A percentile compares a stretch with the other conserved stretches of the same genome.
Conservation (phyloP, 92 coral and sea anemone species). For the Muricea muricata region DNA sequence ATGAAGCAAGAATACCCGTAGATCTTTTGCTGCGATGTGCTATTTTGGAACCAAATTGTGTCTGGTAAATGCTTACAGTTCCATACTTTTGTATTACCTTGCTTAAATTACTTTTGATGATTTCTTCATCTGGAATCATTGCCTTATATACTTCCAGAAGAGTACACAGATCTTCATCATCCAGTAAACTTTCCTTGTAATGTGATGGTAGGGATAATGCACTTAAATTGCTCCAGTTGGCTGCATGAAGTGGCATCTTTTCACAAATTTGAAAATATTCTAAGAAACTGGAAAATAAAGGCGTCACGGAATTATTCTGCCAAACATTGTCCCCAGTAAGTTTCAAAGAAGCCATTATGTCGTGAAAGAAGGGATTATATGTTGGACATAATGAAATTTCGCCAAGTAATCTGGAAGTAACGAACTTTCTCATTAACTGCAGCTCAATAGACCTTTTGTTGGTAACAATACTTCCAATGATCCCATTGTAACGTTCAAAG, state of each 20-base stretch:
- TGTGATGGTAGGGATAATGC: not conserved
- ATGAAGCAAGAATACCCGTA: constrained; percentile 18
- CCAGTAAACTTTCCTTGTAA: not conserved
- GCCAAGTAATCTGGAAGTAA: constrained; percentile 5
- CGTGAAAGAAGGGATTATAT: not conserved
- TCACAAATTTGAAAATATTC: constrained; percentile 16
- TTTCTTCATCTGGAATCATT: not conserved
- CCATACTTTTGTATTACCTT: not conserved
- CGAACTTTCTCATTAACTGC: constrained; percentile 56
- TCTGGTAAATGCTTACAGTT: not conserved
- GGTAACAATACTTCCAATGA: constrained; percentile 53
- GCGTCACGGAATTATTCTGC: not conserved
- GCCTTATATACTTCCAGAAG: constrained; percentile 10
- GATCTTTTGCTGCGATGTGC: constrained; percentile 19
- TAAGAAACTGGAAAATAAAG: not conserved
- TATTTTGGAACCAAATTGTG: constrained; percentile 11
- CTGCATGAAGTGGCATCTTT: constrained; percentile 4
- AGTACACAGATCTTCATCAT: not conserved
- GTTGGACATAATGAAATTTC: not conserved
- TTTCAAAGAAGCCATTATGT: not conserved
- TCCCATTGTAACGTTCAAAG: constrained; percentile 26
- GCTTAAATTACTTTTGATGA: not conserved
- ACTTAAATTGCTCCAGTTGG: not conserved
- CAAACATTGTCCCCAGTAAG: not conserved
- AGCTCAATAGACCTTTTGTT: constrained; percentile 61